Evolutionary conservation across 1,140 invertebrate genomes (phyloP).

Genomic region (Hyles euphorbiae): DNA sequence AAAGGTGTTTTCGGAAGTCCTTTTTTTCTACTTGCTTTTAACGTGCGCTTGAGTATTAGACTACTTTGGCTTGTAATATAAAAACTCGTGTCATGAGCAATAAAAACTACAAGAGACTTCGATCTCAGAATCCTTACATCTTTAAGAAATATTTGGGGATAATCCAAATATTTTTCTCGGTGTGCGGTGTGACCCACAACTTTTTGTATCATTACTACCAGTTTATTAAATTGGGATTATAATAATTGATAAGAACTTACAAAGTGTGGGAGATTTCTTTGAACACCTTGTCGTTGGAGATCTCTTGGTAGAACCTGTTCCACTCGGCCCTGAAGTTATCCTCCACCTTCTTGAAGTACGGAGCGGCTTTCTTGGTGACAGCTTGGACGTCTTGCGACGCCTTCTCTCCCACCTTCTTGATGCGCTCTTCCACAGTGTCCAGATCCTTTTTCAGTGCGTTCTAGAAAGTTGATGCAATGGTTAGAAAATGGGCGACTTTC

Average conservation of each 20-base stretch:
- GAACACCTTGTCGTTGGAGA: constrained; percentile 80
- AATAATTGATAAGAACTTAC: constrained; percentile 59
- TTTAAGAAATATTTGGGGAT: too few relatives aligned
- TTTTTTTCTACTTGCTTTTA: too few relatives aligned
- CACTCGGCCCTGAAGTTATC: constrained; percentile 78
- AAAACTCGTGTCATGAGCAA: too few relatives aligned
- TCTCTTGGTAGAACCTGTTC: constrained; percentile 78
- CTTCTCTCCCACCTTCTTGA: constrained; percentile 56
- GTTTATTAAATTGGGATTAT: too few relatives aligned
- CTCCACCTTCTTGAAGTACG: constrained; percentile 77
- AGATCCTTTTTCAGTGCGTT: constrained; percentile 52
- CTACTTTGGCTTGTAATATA: too few relatives aligned
- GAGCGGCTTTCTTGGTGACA: constrained; percentile 76
- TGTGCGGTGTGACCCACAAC: too few relatives aligned
- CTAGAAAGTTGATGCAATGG: constrained; percentile 16
- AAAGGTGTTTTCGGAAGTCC: too few relatives aligned
- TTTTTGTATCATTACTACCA: not conserved
- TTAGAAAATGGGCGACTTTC: not conserved
- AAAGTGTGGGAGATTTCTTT: constrained; percentile 79
- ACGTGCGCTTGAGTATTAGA: too few relatives aligned
- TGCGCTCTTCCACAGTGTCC: constrained; percentile 31
- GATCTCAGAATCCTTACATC: too few relatives aligned
- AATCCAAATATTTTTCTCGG: too few relatives aligned
- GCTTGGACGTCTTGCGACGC: constrained; percentile 63
- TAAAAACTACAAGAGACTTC: too few relatives aligned